These are phyloP conservation scores for Drosophila arizonae DNA, from an alignment of 1,140 invertebrate species.

Conservation along the genomic window DNA sequence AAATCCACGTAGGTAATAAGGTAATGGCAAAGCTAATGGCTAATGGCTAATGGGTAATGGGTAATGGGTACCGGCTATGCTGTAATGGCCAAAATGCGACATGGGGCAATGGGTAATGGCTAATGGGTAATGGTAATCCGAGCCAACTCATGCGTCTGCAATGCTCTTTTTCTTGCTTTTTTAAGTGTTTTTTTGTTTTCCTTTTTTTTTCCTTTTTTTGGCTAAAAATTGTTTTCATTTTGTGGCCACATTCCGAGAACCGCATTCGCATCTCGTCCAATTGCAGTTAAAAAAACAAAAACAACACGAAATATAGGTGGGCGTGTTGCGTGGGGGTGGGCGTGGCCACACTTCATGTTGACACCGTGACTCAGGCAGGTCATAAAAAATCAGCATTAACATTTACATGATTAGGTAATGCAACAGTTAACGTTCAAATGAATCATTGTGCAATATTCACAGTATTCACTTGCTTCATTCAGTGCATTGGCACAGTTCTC, in stretches of 20 bases:
- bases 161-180: slow-evolving; percentile 4
- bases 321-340: background rate
- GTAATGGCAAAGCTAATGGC: slow-evolving; percentile 44
- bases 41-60: slow-evolving; percentile 33
- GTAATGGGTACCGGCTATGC: slow-evolving; percentile 28
- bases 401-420: background rate
- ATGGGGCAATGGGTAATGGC: slow-evolving; percentile 36
- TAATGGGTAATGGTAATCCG: slow-evolving; percentile 24
- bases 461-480: background rate
- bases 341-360: background rate
- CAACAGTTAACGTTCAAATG: too few relatives aligned
- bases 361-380: slow-evolving; percentile 2
- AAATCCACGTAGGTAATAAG: slow-evolving; percentile 40
- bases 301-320: background rate
- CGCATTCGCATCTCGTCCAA: slow-evolving; percentile 12
- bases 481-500: background rate
- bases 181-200: slow-evolving; percentile 25
- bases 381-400: background rate
- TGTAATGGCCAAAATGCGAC: slow-evolving; percentile 20
- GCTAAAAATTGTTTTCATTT: slow-evolving; percentile 28
- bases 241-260: slow-evolving; percentile 33
- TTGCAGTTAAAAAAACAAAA: slow-evolving; percentile 4
- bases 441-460: too few relatives aligned
- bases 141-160: slow-evolving; percentile 39
- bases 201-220: slow-evolving; percentile 1